These are phyloP conservation scores for Mesembrinibis cayennensis DNA, from an alignment of 2,113 vertebrate species.

Conservation along the genomic window DNA sequence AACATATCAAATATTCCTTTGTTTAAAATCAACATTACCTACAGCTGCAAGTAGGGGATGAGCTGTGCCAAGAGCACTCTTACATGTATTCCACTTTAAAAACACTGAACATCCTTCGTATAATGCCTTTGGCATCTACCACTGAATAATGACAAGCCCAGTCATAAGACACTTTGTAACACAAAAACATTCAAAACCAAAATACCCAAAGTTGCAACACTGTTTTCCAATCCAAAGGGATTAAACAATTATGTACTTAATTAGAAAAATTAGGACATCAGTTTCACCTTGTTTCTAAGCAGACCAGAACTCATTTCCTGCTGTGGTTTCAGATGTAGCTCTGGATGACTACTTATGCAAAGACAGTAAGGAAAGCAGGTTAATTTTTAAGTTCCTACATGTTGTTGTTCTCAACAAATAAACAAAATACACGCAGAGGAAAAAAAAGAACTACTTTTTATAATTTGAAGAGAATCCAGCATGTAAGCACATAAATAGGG, in stretches of 20 bases:
- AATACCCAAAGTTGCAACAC: neutral
- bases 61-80: neutral
- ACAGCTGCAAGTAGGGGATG: neutral
- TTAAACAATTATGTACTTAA: conserved; percentile 10
- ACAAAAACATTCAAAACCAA: neutral
- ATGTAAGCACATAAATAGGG: neutral
- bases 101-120: neutral
- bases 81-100: neutral
- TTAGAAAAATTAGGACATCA: conserved; percentile 11
- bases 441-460: neutral
- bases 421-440: neutral
- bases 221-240: neutral
- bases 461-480: neutral
- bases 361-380: neutral
- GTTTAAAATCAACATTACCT: neutral
- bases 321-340: neutral
- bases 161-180: neutral
- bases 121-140: neutral
- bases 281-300: neutral
- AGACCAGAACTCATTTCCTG: neutral
- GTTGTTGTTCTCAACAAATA: neutral
- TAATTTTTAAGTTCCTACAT: neutral
- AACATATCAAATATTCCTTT: neutral
- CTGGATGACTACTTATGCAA: neutral
- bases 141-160: neutral